Conservation (phyloP, 2,888 invertebrate species). For the Eugnorisma glareosa region DNA sequence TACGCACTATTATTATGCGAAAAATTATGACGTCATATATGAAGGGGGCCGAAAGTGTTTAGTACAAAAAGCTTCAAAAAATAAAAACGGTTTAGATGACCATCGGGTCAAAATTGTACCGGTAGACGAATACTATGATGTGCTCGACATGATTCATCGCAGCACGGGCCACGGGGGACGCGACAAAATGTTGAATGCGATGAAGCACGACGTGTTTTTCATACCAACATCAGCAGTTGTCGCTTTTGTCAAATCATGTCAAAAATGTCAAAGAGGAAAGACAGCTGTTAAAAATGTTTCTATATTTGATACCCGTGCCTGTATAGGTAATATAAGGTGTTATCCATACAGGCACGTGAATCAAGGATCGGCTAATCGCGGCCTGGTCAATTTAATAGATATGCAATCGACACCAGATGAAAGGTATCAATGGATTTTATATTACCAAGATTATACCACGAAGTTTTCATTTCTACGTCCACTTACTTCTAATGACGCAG, state of each 20-base stretch:
- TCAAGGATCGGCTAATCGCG: neutral
- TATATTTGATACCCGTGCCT: neutral
- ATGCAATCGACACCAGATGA: conserved; percentile 27
- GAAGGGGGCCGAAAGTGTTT: conserved; percentile 34
- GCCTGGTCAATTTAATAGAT: conserved; percentile 31
- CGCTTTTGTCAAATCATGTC: conserved; percentile 37
- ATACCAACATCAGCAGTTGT: conserved; percentile 45
- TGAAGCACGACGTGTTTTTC: conserved; percentile 1
- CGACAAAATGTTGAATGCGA: neutral
- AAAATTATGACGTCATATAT: conserved; percentile 42
- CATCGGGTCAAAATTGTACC: conserved; percentile 40
- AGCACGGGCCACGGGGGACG: neutral
- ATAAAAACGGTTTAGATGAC: neutral
- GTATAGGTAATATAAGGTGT: too few relatives aligned
- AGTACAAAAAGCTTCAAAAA: conserved; percentile 21
- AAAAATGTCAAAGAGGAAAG: conserved; percentile 9
- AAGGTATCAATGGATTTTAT: conserved; percentile 40
- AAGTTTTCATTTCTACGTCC: conserved; percentile 48
- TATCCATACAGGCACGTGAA: too few relatives aligned
- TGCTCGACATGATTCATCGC: neutral
- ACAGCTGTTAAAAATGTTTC: neutral
- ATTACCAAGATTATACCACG: conserved; percentile 38
- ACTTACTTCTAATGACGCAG: conserved; percentile 11
- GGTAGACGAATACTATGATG: conserved; percentile 52
- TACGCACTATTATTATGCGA: conserved; percentile 47